Evolutionary conservation across 2,797 vertebrate species (phyloP).

Genomic region (Nyctalus aviator): DNA sequence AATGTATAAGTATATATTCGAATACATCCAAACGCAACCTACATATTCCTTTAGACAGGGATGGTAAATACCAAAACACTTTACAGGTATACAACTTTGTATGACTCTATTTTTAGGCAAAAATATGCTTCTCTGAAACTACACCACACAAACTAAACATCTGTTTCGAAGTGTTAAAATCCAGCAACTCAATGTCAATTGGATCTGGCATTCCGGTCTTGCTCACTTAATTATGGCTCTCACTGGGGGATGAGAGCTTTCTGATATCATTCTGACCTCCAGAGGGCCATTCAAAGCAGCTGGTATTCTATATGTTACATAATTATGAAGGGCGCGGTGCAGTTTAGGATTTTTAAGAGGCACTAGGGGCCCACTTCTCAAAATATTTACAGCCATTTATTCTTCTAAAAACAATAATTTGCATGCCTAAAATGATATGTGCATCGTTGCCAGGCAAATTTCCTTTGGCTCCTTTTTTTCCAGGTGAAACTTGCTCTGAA

Average conservation of each 20-base stretch:
- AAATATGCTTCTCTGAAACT: constrained; percentile 67
- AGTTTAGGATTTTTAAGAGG: constrained; percentile 88
- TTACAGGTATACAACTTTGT: constrained; percentile 23
- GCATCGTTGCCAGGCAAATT: constrained; percentile 75
- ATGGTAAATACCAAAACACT: constrained; percentile 58
- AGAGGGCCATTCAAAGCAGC: constrained; percentile 88
- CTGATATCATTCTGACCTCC: constrained; percentile 85
- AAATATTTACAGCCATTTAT: constrained; percentile 91
- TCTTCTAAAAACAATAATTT: constrained; percentile 91
- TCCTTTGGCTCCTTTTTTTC: constrained; percentile 77
- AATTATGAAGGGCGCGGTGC: constrained; percentile 85
- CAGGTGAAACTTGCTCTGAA: constrained; percentile 72
- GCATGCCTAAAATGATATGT: constrained; percentile 88
- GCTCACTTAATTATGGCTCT: constrained; percentile 86
- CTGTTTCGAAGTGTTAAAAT: constrained; percentile 86
- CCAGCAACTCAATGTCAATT: constrained; percentile 87
- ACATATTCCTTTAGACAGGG: constrained; percentile 25
- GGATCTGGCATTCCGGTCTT: constrained; percentile 84
- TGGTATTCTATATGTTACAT: constrained; percentile 89
- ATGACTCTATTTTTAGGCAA: constrained; percentile 38
- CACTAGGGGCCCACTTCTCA: constrained; percentile 89
- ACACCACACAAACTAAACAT: constrained; percentile 80
- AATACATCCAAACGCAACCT: background rate
- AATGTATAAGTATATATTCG: background rate
- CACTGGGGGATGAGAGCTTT: constrained; percentile 82